Base-by-base conservation (phyloP, 35 echinoderm and acorn worm species). In the Patiria miniata region DNA sequence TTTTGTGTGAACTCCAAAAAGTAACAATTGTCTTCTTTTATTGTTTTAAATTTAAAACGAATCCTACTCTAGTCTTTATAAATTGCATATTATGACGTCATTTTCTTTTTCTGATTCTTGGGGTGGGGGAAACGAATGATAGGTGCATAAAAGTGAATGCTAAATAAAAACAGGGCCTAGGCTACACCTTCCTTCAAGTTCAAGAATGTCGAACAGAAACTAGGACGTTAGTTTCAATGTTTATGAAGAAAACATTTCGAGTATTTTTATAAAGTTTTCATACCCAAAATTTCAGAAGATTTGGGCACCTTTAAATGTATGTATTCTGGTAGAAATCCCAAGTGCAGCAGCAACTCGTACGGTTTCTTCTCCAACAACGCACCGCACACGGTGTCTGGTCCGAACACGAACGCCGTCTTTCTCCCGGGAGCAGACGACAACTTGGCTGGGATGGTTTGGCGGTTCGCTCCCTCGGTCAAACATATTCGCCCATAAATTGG, bases 261-360 rank as follows among this genome's bases (percentile, higher is more conserved):
- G n/a, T 21, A 78, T 26, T 34, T 26, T 30, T 12, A 26, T 12
- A 12, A 78, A 21, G 36, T 34, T 26, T 15, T 14, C 73, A 78
- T 78, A 14, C 73, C 10, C 8, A 30, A 78, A 21, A 12, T 15
- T 78, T 47, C 42, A 47, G 4, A 47, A 47, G 4, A 47, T 6
- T 47, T 77, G 17, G 14, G 37, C 68, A 97, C 94, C 94, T 97
- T 97, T 18, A 97, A n/a, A 47, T 97, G 87, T 40, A 93, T 92
- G 32, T 97, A 97, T 82, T 97, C 87, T 7, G 94, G 94, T 82
- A 97, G 68, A 47, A 89, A 89, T 16, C 94, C 94, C 40, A 97
- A 84, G 37, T 90, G 91, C 36, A 90, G 42, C 51, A 97, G 65
- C 61, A 97, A 36, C 42, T 92, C 79, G 53, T 93, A 97, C 15